Base-by-base conservation (phyloP, 2,888 invertebrate species). In the Brassicogethes aeneus region DNA sequence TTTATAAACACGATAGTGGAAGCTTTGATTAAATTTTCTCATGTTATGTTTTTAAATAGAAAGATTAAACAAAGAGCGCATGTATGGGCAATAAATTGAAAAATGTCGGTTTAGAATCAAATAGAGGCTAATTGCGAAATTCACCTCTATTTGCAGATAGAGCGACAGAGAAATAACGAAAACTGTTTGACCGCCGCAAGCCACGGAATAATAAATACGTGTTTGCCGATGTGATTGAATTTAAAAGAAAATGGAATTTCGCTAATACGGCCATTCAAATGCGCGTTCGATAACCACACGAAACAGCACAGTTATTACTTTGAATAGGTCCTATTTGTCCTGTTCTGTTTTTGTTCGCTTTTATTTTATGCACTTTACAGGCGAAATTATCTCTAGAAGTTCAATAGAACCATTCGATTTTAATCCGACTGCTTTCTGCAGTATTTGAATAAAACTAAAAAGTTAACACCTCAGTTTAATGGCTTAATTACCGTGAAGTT, bases 131-230 rank as follows among this genome's bases (percentile, higher is more conserved):
- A 23, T 23, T 23, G 23, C 23, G 23, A 23, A 23, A 23, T 23
- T 23, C 10, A 23, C 23, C 23, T 23, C 23, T 23, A 23, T 23
- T 23, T 23, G 23, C 10, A 10, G 23, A 23, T 23, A 23, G 23
- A 23, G 23, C 23, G 23, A 10, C 23, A 23, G 23, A 23, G 23
- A 23, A 23, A 23, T 23, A 7, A 10, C 23, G 10, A 5, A 23
- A 23, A 23, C 23, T 23, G 23, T 23, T 23, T 23, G 23, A 10
- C 23, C 23, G 23, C 23, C 23, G 23, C 23, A 23, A 23, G 23
- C 23, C 23, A 23, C 23, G 23, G n/a, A 23, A 23, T 23, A 23
- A 23, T 23, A 23, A 23, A 23, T 23, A 23, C 23, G 23, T 23
- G 23, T 23, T 23, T 23, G 23, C 23, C 23, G 23, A 23, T 23